These are phyloP conservation scores for Sylvicola cinctus DNA, from an alignment of 2,888 invertebrate genomes.

Conservation along the genomic window DNA sequence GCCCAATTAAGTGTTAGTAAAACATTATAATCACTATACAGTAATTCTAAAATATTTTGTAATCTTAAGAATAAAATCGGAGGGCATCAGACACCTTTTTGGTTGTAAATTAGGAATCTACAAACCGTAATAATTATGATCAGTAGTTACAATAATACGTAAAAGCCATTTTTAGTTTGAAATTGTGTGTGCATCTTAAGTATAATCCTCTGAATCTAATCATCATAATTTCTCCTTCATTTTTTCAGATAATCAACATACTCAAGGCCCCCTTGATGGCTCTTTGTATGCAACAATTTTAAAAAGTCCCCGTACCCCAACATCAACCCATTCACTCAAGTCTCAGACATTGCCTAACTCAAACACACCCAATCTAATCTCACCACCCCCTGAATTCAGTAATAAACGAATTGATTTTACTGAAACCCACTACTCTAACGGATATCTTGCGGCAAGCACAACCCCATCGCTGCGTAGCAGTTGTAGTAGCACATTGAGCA, in stretches of 20 bases:
- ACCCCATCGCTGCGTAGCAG: not conserved
- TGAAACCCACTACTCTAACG: slow-evolving; percentile 9
- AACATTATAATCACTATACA: too few relatives aligned
- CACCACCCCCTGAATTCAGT: slow-evolving; percentile 10
- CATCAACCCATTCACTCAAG: slow-evolving; percentile 2
- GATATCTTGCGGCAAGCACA: slow-evolving; percentile 7
- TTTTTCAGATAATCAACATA: slow-evolving; percentile 30
- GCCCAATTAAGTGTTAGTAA: too few relatives aligned
- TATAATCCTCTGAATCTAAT: not conserved
- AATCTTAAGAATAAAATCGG: too few relatives aligned
- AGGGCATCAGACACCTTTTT: too few relatives aligned
- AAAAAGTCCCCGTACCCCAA: slow-evolving; percentile 12
- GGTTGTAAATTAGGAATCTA: too few relatives aligned
- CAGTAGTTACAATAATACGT: too few relatives aligned
- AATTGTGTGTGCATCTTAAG: too few relatives aligned
- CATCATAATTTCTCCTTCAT: not conserved
- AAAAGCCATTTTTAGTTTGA: too few relatives aligned
- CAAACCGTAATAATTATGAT: too few relatives aligned
- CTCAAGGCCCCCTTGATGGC: slow-evolving; percentile 73
- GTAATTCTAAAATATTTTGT: too few relatives aligned
- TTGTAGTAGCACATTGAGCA: not conserved
- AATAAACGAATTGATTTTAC: slow-evolving; percentile 5
- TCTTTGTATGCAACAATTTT: slow-evolving; percentile 63
- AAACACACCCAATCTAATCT: slow-evolving; percentile 7
- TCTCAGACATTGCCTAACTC: not conserved